Base-by-base conservation (phyloP, 2,888 invertebrate genomes). In the Leucania comma region DNA sequence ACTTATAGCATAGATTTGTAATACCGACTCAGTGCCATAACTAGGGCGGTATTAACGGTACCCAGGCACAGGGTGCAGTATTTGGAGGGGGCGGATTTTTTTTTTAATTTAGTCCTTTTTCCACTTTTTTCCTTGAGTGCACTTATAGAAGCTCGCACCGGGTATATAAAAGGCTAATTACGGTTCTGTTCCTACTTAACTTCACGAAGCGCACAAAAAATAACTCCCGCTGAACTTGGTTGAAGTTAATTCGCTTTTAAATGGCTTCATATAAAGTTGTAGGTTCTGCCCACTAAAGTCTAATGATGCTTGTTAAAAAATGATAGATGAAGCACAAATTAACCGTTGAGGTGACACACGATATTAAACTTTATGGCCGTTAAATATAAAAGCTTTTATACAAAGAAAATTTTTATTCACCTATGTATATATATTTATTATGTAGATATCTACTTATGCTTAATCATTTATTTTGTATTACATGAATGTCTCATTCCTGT, bases 271-370 rank as follows among this genome's bases (percentile, higher is more conserved):
- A 89, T 84, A 89, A 88, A 86, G 83, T 83, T 80, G 84, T 72
- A 80, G 35, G 57, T 57, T 35, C 22, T n/a, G 75, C 82, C 83
- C 86, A 88, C 87, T 86, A 83, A 78, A 78, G 68, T 82, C 72
- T 91, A 91, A 92, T 91, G 86, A 89, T 75, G 70, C 89, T 90
- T 83, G 89, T 92, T 92, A 88, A 83, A 35, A 17, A 89, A 91
- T 92, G 92, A 92, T 92, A 89, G 87, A 93, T 92, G 91, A 87
- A 86, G 73, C 82, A 85, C 78, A 86, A 91, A 91, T 90, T 89
- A 85, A 82, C 67, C 69, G 48, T 59, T 54, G 10, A 58, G 3
- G 12, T 48, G 54, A 24, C 61, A 74, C 32, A 51, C 50, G 32
- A 69, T 63, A 74, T 74, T 82, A 24, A 72, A 79, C 77, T 59